Percentiles rank a stretch among this genome's conserved stretches.
Evolutionary conservation across 2,888 invertebrate genomes (phyloP).

Genomic region (Apomyelois bistriatella): DNA sequence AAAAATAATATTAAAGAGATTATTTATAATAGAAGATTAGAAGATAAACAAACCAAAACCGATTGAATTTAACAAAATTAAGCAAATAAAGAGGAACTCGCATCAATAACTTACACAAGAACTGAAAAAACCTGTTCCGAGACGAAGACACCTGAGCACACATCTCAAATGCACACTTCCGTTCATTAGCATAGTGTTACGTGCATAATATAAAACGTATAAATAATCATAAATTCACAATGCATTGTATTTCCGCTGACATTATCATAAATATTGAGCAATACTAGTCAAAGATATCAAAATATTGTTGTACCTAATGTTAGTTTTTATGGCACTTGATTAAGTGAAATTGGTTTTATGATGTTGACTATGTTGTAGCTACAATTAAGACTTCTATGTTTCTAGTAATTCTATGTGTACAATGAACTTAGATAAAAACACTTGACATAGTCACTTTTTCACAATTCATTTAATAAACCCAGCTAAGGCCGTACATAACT

Average conservation of each 20-base stretch:
- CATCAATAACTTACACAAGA: not conserved
- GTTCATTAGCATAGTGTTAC: constrained; percentile 12
- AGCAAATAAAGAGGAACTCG: not conserved
- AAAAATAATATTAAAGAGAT: too few relatives aligned
- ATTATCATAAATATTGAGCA: not conserved
- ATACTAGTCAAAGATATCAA: not conserved
- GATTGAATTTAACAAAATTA: not conserved
- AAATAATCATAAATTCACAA: constrained; percentile 7
- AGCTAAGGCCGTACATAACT: too few relatives aligned
- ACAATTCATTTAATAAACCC: too few relatives aligned
- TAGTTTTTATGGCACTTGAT: too few relatives aligned
- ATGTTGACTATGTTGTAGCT: too few relatives aligned
- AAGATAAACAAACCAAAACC: not conserved
- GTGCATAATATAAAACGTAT: constrained; percentile 9
- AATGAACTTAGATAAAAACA: too few relatives aligned
- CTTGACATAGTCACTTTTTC: too few relatives aligned
- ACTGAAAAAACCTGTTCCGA: constrained; percentile 5
- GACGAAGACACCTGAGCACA: constrained; percentile 14
- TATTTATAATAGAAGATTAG: too few relatives aligned
- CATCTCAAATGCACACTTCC: constrained; percentile 9
- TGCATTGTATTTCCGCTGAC: constrained; percentile 10
- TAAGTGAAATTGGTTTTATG: too few relatives aligned
- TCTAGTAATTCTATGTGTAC: too few relatives aligned
- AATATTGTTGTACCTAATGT: too few relatives aligned
- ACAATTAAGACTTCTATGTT: too few relatives aligned